Percentiles rank a stretch among this genome's conserved stretches.
These are phyloP conservation scores for Trogon melanurus DNA, from an alignment of 2,113 vertebrate genomes.

Conservation along the genomic window DNA sequence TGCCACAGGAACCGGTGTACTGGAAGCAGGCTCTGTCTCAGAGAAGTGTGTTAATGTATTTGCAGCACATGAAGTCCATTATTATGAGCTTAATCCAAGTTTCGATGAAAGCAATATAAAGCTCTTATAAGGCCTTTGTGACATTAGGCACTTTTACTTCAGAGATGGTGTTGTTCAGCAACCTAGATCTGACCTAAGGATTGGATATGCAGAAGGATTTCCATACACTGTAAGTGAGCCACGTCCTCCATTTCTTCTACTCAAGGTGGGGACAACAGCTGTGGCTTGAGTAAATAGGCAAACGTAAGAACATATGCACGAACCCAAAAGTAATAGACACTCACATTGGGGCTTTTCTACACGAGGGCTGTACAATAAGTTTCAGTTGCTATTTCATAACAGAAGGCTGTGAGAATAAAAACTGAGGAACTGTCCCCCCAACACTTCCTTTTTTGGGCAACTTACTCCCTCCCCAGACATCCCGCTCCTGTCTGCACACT, in stretches of 20 bases:
- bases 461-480: background rate
- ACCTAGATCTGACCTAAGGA: background rate
- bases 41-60: background rate
- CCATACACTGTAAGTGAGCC: background rate
- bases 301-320: background rate
- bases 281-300: background rate
- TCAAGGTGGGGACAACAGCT: background rate
- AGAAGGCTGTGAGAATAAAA: background rate
- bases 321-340: background rate
- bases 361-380: background rate
- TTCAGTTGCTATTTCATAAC: background rate
- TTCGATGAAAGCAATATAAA: background rate
- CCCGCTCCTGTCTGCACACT: background rate
- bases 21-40: slow-evolving; percentile 7
- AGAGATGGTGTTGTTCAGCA: background rate
- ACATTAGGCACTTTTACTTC: background rate
- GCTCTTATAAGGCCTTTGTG: background rate
- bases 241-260: background rate
- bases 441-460: background rate
- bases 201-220: background rate
- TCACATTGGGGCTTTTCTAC: background rate
- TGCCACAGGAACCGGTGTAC: background rate
- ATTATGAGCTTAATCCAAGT: background rate
- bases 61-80: background rate
- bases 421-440: background rate